Evolutionary conservation across 92 coral and sea anemone species (phyloP).

Genomic region (Diadumene lineata): DNA sequence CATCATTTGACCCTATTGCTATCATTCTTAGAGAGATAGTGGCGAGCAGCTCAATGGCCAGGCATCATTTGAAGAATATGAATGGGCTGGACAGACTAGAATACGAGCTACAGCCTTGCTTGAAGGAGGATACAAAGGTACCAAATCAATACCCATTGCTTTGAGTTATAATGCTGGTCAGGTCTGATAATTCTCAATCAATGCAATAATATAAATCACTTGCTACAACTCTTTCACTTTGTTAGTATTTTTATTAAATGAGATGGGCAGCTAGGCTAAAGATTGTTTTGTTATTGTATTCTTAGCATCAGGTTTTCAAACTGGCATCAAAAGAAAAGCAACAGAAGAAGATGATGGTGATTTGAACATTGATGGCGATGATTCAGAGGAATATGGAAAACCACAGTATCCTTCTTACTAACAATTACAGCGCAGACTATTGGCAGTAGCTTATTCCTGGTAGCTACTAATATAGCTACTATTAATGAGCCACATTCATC

Average conservation of each 20-base stretch:
- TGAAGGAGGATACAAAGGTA: constrained; percentile 87
- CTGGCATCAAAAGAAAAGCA: constrained; percentile 66
- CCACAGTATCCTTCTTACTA: constrained; percentile 79
- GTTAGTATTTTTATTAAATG: no score
- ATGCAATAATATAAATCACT: no score
- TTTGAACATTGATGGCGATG: constrained; percentile 86
- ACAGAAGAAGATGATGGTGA: constrained; percentile 81
- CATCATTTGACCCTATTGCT: neutral
- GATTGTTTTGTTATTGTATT: neutral
- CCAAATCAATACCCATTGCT: no score
- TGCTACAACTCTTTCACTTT: no score
- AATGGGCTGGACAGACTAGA: constrained; percentile 94
- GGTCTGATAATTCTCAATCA: no score
- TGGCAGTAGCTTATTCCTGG: no score
- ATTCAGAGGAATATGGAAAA: constrained; percentile 81
- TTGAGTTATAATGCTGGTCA: no score
- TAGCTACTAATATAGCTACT: no score
- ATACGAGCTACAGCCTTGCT: constrained; percentile 79
- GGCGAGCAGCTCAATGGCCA: constrained; percentile 43
- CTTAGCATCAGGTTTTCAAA: constrained; percentile 82
- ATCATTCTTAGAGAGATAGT: constrained; percentile 45
- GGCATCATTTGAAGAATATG: constrained; percentile 72
- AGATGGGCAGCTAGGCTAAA: neutral
- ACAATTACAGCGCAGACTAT: neutral
- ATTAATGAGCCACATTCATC: no score